Base-by-base conservation (phyloP, 2,888 invertebrate species). In the Deroplatys truncata region DNA sequence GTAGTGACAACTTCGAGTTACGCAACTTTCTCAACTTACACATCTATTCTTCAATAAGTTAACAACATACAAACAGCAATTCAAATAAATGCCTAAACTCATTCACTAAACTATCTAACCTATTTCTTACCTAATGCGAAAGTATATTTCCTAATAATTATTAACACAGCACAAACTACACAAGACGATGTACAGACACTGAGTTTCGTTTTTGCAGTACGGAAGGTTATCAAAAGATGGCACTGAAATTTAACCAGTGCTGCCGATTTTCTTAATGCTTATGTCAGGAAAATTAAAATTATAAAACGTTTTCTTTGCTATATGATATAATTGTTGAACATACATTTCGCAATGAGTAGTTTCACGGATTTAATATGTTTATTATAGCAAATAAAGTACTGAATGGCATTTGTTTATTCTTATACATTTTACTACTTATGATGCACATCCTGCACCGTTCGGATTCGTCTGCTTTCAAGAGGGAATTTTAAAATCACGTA, bases 171-270 rank as follows among this genome's bases (percentile, higher is more conserved):
- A 72, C 56, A 20, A 56, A 72, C 56, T 7, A 72, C 56, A 72
- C 56, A 72, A 72, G 4, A 72, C 16, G 9, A 72, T 72, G 56
- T 2, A 20, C 56, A 72, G 56, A 72, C 56, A 72, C 82, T 89
- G 85, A 84, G 31, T 84, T 84, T 89, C 89, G 85, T 35, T 82
- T 89, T 82, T 85, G 28, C n/a, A 85, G 85, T 89, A 43, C 85
- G 2, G 31, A 82, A 15, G 7, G 4, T n/a, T 10, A 31, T 35
- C 85, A 25, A 85, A 35, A 89, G 89, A 31, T 84, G 84, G 85
- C 29, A 86, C 20, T 25, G 29, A 28, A 86, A 3, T 20, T 43
- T 8, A n/a, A n/a, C n/a, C 35, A 25, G 7, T 35, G 15, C 31
- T 85, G 28, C 28, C 28, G 28, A n/a, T 28, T 56, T 72, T 86